Base-by-base conservation (phyloP, 2,113 vertebrate genomes). In the Otolemur garnettii region DNA sequence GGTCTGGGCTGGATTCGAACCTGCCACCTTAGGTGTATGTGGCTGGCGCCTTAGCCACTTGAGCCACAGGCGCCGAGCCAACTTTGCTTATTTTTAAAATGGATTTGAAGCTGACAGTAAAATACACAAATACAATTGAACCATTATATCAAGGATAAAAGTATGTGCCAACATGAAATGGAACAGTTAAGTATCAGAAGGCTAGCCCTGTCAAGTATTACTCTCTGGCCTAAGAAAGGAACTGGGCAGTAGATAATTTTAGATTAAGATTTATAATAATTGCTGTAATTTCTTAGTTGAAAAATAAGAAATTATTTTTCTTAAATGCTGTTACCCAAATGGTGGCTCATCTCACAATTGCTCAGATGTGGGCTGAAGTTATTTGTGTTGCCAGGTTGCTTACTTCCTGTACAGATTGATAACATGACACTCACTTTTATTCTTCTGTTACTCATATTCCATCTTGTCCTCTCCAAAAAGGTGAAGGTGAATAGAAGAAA, bases 251-350 rank as follows among this genome's bases (percentile, higher is more conserved):
- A 94, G 55, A 30, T 72, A 78, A 79, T 77, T 78, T 93, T 57
- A 77, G 12, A 87, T 82, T 59, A 83, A 90, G 26, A 7, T 74
- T 87, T 94, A 45, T 93, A 57, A n/a, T 42, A 81, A 81, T 38
- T 81, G 28, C 33, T 62, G 2, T 59, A 53, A 90, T 71, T 92
- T 11, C 57, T 57, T 80, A 26, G 30, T 50, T 93, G 33, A 42
- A 94, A 89, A 82, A 38, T 53, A 60, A 95, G 64, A 60, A 83
- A 87, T 30, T 85, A 74, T 66, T 66, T 93, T 38, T 83, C 30
- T 83, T 45, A 50, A 93, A 71, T 77, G 42, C 66, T 77, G 53
- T 71, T 71, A 69, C 18, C 12, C 30, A 57, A 30, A 22, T 75
- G 33, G 50, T n/a, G 42, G 72, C 3, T 85, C 28, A 35, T 62